Base-by-base conservation (phyloP, 2,113 vertebrate species). In the Urocolius indicus region DNA sequence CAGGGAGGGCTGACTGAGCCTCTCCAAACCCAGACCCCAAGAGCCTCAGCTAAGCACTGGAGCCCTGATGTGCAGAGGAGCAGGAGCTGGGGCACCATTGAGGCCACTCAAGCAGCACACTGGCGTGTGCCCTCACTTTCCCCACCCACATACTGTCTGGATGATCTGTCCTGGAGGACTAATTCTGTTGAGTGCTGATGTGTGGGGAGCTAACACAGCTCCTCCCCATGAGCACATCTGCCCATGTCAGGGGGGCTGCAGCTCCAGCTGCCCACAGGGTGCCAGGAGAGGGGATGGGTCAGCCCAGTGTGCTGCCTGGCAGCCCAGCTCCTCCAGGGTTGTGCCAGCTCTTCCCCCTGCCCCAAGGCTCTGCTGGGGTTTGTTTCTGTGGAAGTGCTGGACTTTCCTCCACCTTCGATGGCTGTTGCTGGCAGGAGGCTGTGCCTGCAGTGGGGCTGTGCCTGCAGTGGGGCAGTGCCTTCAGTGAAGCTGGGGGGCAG, bases 371-470 rank as follows among this genome's bases (percentile, higher is more conserved):
- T 10, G 4, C 46, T 36, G 57, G 15, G 13, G 17, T 54, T 85
- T 63, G 18, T 67, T 22, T 49, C 59, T 34, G 32, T 27, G 69
- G 6, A 59, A 26, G 7, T 69, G 61, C 46, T 81, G 81, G 19
- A 17, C 27, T 76, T 23, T 12, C 13, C 16, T 73, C 32, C 20
- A 10, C 8, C 58, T 80, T 23, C 0, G 0, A 24, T 9, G 45
- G 1, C 49, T 0, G 1, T 8, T 13, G 45, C 66, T 45, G 0
- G 0, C 73, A 61, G 67, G 2, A 10, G 63, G 79, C 76, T 76
- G 78, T 63, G 55, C 38, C 38, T 41, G 38, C 38, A 41, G 38
- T 41, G 38, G 38, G 38, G 38, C 38, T 41, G 38, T 41, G 9
- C 61, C 1, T 5, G 85, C 90, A 67, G 69, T 41, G 38, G 38